phyloP scores from a whole-genome alignment of 2,797 vertebrate genomes.

The Phylloscopus collybita region DNA sequence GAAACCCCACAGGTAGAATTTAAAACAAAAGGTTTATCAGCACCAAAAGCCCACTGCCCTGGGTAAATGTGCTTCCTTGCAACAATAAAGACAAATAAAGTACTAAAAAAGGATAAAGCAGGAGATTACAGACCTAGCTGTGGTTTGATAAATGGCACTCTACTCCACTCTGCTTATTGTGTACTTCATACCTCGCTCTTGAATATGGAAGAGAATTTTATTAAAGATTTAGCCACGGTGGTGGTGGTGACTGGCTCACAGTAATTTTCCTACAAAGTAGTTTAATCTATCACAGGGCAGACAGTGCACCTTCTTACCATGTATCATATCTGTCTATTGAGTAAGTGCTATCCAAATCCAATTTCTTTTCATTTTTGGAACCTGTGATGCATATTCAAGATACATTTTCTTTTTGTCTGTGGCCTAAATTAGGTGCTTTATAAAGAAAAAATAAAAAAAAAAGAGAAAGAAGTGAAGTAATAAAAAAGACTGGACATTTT shows the following conservation, averaged over 20 bases:
- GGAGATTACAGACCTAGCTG: conserved; percentile 83
- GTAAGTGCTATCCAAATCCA: conserved; percentile 87
- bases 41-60: conserved; percentile 67
- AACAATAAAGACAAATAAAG: conserved; percentile 82
- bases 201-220: conserved; percentile 99
- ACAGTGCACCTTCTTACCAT: conserved; percentile 98
- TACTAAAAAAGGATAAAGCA: conserved; percentile 78
- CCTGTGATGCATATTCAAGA: conserved; percentile 86
- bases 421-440: conserved; percentile 78
- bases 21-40: conserved; percentile 71
- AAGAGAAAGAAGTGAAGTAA: conserved; percentile 57
- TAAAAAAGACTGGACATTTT: conserved; percentile 63
- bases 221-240: conserved; percentile 94
- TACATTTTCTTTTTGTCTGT: conserved; percentile 81
- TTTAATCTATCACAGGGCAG: conserved; percentile 99
- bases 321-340: conserved; percentile 95
- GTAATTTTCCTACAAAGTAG: conserved; percentile 99
- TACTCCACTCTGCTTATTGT: conserved; percentile 83
- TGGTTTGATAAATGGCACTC: conserved; percentile 86
- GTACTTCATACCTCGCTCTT: conserved; percentile 86
- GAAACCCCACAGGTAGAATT: conserved; percentile 3
- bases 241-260: conserved; percentile 95
- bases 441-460: conserved; percentile 64
- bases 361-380: conserved; percentile 89
- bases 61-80: conserved; percentile 77